phyloP scores from a whole-genome alignment of 2,113 vertebrate species.

The Anguilla japonica region DNA sequence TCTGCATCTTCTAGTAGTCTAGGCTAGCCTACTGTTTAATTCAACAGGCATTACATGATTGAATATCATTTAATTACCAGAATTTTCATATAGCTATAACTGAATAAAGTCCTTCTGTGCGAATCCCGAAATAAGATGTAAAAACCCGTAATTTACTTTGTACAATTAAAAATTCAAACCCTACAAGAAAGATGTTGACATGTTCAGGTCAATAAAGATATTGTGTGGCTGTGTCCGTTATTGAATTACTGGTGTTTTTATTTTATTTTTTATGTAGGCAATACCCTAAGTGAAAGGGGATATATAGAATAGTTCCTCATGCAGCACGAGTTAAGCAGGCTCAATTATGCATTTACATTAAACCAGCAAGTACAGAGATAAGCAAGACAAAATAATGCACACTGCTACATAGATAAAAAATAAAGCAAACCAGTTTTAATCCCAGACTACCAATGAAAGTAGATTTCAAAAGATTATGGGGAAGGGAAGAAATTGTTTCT shows the following conservation, averaged over 20 bases:
- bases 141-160: too few relatives aligned
- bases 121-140: background rate
- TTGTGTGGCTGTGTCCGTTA: too few relatives aligned
- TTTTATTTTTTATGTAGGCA: too few relatives aligned
- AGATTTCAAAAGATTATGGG: conserved; percentile 17
- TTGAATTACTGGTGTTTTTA: too few relatives aligned
- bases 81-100: background rate
- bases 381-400: background rate
- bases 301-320: background rate
- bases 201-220: too few relatives aligned
- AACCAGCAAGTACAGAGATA: background rate
- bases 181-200: too few relatives aligned
- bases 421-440: background rate
- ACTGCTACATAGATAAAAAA: background rate
- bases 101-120: background rate
- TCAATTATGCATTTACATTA: background rate
- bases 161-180: too few relatives aligned
- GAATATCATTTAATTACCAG: background rate
- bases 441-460: background rate
- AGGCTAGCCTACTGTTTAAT: background rate
- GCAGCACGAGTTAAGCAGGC: background rate
- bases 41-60: background rate
- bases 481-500: conserved; percentile 3
- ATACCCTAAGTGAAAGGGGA: background rate
- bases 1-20: background rate